Conservation (phyloP, 2,888 invertebrate species). For the Lepidocyrtoides sp. region DNA sequence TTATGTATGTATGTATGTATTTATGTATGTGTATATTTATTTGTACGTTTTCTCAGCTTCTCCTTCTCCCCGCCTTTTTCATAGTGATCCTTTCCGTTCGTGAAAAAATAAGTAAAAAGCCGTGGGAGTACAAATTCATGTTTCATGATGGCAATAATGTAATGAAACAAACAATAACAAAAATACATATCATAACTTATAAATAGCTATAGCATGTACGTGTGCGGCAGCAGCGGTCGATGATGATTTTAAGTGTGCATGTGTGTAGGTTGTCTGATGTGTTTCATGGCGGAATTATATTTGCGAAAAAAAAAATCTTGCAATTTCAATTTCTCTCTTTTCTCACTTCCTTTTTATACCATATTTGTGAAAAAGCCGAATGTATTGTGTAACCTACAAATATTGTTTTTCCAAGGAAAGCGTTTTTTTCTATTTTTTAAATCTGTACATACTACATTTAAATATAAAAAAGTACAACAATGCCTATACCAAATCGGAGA, state of each 20-base stretch:
- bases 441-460: too few species aligned
- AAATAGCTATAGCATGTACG: constrained; percentile 66
- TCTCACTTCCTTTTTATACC: constrained; percentile 38
- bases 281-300: constrained; percentile 18
- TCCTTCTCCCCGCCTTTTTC: constrained; percentile 53
- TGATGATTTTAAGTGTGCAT: constrained; percentile 33
- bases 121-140: constrained; percentile 74
- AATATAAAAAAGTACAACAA: too few species aligned
- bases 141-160: constrained; percentile 67
- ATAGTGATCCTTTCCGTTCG: constrained; percentile 74
- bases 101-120: constrained; percentile 49
- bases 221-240: neutral
- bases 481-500: too few species aligned
- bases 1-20: neutral
- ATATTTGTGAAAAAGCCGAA: constrained; percentile 4
- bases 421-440: too few species aligned
- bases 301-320: constrained; percentile 62
- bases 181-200: constrained; percentile 58
- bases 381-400: too few species aligned
- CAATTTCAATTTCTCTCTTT: constrained; percentile 67
- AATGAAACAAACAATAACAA: constrained; percentile 62
- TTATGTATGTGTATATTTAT: neutral
- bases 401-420: too few species aligned
- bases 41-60: neutral
- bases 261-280: constrained; percentile 25